Conservation (phyloP, 2,888 invertebrate species). For the Automeris io region DNA sequence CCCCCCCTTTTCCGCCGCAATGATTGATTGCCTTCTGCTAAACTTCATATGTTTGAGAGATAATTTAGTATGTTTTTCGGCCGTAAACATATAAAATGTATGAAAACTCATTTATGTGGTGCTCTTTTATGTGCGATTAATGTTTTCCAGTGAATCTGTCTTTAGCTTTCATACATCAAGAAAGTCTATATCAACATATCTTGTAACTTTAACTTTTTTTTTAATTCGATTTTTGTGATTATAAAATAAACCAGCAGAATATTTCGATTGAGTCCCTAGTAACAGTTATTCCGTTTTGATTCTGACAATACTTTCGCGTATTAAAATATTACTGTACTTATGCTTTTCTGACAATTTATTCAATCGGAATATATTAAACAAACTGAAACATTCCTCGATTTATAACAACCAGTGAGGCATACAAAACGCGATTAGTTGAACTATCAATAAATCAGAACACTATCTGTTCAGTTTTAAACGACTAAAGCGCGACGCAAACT, state of each 20-base stretch:
- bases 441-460: neutral
- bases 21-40: slow-evolving; percentile 68
- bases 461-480: slow-evolving; percentile 41
- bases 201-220: no score
- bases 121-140: no score
- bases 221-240: no score
- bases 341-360: no score
- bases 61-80: slow-evolving; percentile 76
- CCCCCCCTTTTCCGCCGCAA: slow-evolving; percentile 54
- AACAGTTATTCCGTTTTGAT: neutral
- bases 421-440: neutral
- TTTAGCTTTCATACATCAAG: no score
- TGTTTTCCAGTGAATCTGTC: no score
- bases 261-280: no score
- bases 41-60: slow-evolving; percentile 75
- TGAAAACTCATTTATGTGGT: slow-evolving; percentile 72
- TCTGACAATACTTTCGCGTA: neutral
- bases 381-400: no score
- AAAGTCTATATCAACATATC: no score
- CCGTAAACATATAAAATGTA: slow-evolving; percentile 72
- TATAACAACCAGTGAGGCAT: neutral
- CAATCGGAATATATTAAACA: no score
- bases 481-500: slow-evolving; percentile 38
- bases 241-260: no score
- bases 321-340: slow-evolving; percentile 2